Percentiles rank a stretch among this genome's conserved stretches.
Conservation (phyloP, 2,113 vertebrate genomes). For the Tenrec ecaudatus region DNA sequence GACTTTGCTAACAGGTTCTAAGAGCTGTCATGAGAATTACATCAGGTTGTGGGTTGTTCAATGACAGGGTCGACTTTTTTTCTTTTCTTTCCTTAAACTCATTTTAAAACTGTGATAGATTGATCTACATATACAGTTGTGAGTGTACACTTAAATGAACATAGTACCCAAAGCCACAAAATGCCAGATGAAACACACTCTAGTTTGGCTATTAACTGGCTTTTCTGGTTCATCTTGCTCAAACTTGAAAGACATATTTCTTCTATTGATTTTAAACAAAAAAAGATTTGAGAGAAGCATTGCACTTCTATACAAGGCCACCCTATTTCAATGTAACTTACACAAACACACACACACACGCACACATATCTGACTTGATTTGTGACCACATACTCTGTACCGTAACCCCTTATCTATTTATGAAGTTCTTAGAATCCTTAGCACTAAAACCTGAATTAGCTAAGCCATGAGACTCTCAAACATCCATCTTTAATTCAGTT, state of each 20-base stretch:
- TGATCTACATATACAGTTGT: slow-evolving; percentile 58
- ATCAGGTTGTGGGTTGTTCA: slow-evolving; percentile 41
- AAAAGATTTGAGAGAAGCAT: not conserved
- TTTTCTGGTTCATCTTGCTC: slow-evolving; percentile 5
- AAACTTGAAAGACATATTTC: slow-evolving; percentile 23
- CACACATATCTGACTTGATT: not conserved
- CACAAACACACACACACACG: not conserved
- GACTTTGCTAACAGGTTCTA: slow-evolving; percentile 33
- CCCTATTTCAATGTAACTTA: no score
- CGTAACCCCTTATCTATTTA: not conserved
- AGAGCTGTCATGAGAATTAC: slow-evolving; percentile 51
- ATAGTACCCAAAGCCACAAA: slow-evolving; percentile 58
- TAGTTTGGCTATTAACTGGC: slow-evolving; percentile 15
- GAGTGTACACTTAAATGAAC: slow-evolving; percentile 2
- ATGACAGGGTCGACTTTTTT: not conserved
- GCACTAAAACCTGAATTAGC: not conserved
- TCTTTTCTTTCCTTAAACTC: slow-evolving; percentile 41
- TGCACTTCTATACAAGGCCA: no score
- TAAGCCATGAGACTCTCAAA: not conserved
- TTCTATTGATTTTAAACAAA: slow-evolving; percentile 27
- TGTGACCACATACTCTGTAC: not conserved
- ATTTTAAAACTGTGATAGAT: slow-evolving; percentile 48
- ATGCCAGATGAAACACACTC: slow-evolving; percentile 46
- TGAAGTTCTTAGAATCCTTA: not conserved
- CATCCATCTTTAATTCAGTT: not conserved